Percentiles rank a stretch among this genome's conserved stretches.
These are phyloP conservation scores for Porites rus DNA, from an alignment of 92 coral and sea anemone genomes.

Conservation along the genomic window DNA sequence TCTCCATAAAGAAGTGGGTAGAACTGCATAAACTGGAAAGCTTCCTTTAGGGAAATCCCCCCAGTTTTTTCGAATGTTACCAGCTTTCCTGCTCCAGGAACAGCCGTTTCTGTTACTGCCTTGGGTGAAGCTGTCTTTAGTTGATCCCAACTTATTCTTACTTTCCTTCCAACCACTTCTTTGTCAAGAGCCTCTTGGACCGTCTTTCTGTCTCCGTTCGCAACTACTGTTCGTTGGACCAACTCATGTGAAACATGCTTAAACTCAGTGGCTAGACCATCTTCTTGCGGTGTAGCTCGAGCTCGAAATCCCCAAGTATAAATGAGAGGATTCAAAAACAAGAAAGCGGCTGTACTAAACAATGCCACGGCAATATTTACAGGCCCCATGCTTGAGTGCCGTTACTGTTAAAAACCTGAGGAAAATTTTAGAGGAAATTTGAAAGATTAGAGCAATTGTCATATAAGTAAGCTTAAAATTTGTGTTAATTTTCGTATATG, in stretches of 20 bases:
- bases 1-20: conserved; percentile 40
- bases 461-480: too few relatives aligned
- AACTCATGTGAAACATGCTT: background rate
- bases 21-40: conserved; percentile 36
- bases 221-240: background rate
- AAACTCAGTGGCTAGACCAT: background rate
- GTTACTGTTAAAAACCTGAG: too few relatives aligned
- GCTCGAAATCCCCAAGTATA: background rate
- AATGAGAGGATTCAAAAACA: background rate
- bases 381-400: background rate
- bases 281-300: background rate
- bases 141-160: conserved; percentile 2
- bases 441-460: too few relatives aligned
- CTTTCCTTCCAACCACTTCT: conserved; percentile 8
- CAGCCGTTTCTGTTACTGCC: conserved; percentile 18
- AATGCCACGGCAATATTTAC: background rate
- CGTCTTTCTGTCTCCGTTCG: background rate
- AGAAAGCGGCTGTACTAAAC: background rate
- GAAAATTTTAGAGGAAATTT: too few relatives aligned
- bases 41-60: conserved; percentile 27
- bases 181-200: conserved; percentile 19
- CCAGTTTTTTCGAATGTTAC: conserved; percentile 27
- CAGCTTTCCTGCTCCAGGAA: conserved; percentile 5
- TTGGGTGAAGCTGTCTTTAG: background rate
- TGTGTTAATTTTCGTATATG: too few relatives aligned